Conservation (phyloP, 92 coral and sea anemone genomes). For the Pocillopora meandrina region DNA sequence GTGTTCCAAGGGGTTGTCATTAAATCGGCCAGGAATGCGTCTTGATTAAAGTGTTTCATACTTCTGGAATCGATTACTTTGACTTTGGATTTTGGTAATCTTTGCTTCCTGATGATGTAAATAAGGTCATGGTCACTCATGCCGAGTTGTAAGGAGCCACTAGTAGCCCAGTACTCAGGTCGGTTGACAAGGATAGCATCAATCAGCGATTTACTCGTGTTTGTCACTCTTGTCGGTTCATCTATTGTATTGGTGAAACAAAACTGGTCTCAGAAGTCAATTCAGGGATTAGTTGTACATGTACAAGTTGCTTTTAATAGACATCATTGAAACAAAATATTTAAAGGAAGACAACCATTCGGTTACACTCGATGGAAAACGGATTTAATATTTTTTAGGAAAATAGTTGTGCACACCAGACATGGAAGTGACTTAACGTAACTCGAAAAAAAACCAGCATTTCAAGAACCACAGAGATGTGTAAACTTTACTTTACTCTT, state of each 20-base stretch:
- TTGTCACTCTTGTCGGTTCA: conserved; percentile 27
- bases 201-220: conserved; percentile 12
- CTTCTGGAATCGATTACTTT: conserved; percentile 1
- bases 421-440: conserved; percentile 21
- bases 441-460: not conserved
- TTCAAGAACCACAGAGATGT: conserved; percentile 32
- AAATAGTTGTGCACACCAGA: conserved; percentile 17
- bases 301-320: conserved; percentile 21
- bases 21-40: conserved; percentile 9
- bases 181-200: conserved; percentile 33
- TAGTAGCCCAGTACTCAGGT: not conserved
- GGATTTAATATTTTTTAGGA: not conserved
- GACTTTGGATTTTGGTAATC: conserved; percentile 37
- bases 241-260: conserved; percentile 26
- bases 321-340: conserved; percentile 11
- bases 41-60: no score
- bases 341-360: conserved; percentile 5
- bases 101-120: conserved; percentile 21
- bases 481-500: conserved; percentile 12
- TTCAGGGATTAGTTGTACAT: conserved; percentile 24
- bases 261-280: conserved; percentile 31
- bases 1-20: conserved; percentile 32
- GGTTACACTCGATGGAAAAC: conserved; percentile 19
- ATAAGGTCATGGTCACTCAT: not conserved
- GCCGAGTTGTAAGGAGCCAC: not conserved